A percentile compares a stretch with the other conserved stretches of the same genome.
phyloP scores from a whole-genome alignment of 2,113 vertebrate genomes.

The Platysteira castanea region DNA sequence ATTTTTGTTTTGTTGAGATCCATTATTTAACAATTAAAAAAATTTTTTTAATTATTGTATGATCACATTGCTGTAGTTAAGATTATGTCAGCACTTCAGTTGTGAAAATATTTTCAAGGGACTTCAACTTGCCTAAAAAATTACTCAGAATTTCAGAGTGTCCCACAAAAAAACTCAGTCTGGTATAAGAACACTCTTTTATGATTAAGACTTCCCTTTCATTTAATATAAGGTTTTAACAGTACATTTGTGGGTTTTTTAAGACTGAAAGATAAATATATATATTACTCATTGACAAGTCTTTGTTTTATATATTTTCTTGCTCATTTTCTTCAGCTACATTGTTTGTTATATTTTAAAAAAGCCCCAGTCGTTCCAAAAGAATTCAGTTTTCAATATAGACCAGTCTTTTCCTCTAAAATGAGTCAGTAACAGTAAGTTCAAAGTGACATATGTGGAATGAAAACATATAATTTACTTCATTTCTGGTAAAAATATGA shows the following conservation, averaged over 20 bases:
- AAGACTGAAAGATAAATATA: background rate
- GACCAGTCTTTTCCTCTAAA: background rate
- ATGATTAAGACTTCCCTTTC: background rate
- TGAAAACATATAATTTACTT: background rate
- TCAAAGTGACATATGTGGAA: background rate
- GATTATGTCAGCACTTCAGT: background rate
- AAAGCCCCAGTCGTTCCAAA: background rate
- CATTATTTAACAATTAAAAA: background rate
- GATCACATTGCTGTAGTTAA: background rate
- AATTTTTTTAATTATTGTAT: background rate
- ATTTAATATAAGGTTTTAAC: background rate
- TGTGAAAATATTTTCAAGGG: background rate
- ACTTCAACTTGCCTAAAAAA: background rate
- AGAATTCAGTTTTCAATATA: background rate
- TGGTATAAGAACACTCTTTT: background rate
- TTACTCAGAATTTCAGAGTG: background rate
- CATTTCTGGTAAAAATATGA: background rate
- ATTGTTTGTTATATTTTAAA: background rate
- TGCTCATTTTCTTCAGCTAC: background rate
- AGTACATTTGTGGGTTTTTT: background rate
- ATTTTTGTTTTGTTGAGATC: background rate
- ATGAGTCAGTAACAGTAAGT: background rate
- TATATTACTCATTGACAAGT: background rate
- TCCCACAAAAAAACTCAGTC: background rate
- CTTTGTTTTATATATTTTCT: background rate